Base-by-base conservation (phyloP, 1,140 invertebrate species). In the Neodiprion fabricii region DNA sequence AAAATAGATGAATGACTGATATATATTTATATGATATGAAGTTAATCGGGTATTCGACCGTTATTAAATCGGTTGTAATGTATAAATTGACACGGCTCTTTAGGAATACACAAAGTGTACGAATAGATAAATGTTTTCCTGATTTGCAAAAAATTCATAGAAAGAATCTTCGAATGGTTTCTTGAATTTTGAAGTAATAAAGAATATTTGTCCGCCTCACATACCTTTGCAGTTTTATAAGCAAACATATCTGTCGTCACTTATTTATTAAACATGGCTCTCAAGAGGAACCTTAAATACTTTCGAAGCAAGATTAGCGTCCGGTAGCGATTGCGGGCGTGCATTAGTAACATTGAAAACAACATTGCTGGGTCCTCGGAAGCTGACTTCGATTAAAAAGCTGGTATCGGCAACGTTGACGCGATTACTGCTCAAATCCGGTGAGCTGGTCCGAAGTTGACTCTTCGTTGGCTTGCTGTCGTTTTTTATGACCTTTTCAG, bases 401-500 rank as follows among this genome's bases (percentile, higher is more conserved):
- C 85, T 87, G 9, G 85, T 79, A 21, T 81, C 89, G 67, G 78
- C 87, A 78, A 76, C 85, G 77, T 79, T 90, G 75, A 79, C 88
- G 74, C 77, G 87, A 86, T 85, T 85, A 66, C 85, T 85, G 79
- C 90, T 91, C 7, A 93, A 82, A 82, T 93, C 92, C 9, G 92
- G 92, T 7, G 91, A 92, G 75, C 91, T 92, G 0, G 91, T 92
- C 73, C 91, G 81, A 5, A 92, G 78, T 67, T 90, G 85, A 72
- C 88, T 88, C 49, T 86, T 88, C 70, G 88, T 89, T 77, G 89
- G 86, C 74, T 87, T 85, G 73, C 89, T 85, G 84, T 86, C 86
- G 77, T 88, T 84, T 79, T 89, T 88, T 77, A 90, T 80, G 80
- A 89, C 82, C 78, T 91, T 87, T 61, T 89, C 87, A 66, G 78